Conservation (phyloP, 2,888 invertebrate species). For the Pachycephus smyrnensis region DNA sequence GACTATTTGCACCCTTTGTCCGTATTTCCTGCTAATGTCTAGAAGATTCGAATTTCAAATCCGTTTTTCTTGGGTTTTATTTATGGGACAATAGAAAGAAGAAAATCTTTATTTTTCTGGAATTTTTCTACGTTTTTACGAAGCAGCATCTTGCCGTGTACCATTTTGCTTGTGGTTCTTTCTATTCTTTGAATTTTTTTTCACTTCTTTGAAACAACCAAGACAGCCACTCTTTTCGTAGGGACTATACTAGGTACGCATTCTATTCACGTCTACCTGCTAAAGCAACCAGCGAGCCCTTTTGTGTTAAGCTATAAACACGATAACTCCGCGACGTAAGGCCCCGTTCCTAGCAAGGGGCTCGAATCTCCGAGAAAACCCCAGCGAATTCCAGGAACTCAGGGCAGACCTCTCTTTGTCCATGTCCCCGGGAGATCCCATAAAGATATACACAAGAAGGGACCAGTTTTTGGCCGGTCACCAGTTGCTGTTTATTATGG, state of each 20-base stretch:
- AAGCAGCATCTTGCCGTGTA: not conserved
- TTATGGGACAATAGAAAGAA: slow-evolving; percentile 11
- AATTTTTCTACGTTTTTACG: not conserved
- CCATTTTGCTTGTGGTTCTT: not conserved
- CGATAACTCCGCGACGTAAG: slow-evolving; percentile 17
- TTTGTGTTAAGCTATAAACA: slow-evolving; percentile 14
- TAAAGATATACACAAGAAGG: slow-evolving; percentile 52
- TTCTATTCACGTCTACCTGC: not conserved
- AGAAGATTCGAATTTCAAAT: not conserved
- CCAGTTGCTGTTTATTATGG: slow-evolving; percentile 52
- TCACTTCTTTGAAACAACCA: not conserved
- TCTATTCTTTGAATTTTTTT: not conserved
- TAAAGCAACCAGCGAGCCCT: not conserved
- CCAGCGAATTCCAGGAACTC: slow-evolving; percentile 56
- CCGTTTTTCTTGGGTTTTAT: not conserved
- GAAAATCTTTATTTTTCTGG: not conserved
- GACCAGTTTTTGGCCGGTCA: slow-evolving; percentile 57
- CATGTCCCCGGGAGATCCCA: slow-evolving; percentile 46
- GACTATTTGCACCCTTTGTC: not conserved
- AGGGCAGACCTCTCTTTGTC: slow-evolving; percentile 32
- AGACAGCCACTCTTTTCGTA: not conserved
- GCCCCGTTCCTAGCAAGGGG: slow-evolving; percentile 49
- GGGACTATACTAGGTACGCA: not conserved
- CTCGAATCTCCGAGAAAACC: slow-evolving; percentile 61
- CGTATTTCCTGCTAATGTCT: not conserved